Percentiles rank a stretch among this genome's conserved stretches.
Conservation (phyloP, 2,113 vertebrate genomes). For the Melanerpes formicivorus region DNA sequence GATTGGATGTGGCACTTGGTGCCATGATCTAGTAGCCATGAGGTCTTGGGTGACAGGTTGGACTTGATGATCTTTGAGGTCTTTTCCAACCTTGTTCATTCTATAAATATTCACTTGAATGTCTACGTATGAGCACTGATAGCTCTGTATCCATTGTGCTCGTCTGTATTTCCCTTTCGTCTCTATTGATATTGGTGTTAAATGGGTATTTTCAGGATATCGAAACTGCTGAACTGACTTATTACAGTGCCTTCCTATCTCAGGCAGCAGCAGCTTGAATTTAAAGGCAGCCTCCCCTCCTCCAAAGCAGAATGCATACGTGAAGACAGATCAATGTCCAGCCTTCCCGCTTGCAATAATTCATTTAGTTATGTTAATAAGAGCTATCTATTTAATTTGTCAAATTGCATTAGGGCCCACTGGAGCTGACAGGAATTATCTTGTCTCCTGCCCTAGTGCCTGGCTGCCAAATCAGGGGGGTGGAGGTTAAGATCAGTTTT, state of each 20-base stretch:
- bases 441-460: constrained; percentile 8
- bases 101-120: neutral
- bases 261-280: constrained; percentile 3
- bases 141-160: neutral
- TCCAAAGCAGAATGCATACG: neutral
- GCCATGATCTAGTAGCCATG: no score
- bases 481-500: constrained; percentile 53
- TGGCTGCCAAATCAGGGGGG: constrained; percentile 26
- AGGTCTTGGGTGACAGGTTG: no score
- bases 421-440: constrained; percentile 45
- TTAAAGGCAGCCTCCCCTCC: neutral
- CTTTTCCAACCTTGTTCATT: no score
- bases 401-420: constrained; percentile 29
- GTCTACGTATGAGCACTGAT: neutral
- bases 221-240: neutral
- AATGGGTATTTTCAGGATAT: neutral
- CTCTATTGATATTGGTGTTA: neutral
- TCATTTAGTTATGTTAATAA: constrained; percentile 57
- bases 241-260: neutral
- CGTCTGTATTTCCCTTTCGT: neutral
- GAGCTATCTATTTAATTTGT: constrained; percentile 38
- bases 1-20: no score
- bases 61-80: no score
- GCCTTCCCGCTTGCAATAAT: constrained; percentile 44
- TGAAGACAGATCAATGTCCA: constrained; percentile 53